phyloP scores from a whole-genome alignment of 2,113 vertebrate species.

The Tupaia tana region DNA sequence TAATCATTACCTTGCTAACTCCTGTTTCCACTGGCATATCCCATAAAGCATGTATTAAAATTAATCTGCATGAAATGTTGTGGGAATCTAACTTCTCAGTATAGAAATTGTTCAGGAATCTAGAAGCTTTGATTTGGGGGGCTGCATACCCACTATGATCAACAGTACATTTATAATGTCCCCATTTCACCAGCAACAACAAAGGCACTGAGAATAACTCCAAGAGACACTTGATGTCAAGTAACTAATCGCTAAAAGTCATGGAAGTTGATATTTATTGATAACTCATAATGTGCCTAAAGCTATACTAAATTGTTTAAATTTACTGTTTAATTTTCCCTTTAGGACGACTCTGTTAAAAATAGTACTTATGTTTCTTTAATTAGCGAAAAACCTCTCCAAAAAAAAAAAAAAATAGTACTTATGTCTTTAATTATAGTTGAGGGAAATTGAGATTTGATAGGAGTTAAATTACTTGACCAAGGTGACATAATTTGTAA shows the following conservation, averaged over 20 bases:
- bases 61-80: not conserved
- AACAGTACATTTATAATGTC: not conserved
- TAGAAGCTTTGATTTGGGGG: not conserved
- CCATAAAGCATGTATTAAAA: not conserved
- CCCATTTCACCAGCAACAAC: not conserved
- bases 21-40: not conserved
- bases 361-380: too few species aligned
- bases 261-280: not conserved
- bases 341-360: not conserved
- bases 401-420: too few species aligned
- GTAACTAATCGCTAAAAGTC: not conserved
- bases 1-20: not conserved
- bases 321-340: not conserved
- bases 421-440: not conserved
- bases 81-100: not conserved
- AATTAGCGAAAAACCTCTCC: too few species aligned
- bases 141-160: not conserved
- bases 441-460: not conserved
- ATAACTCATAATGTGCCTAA: not conserved
- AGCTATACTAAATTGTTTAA: not conserved
- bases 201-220: not conserved
- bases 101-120: constrained; percentile 3
- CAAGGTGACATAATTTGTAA: not conserved
- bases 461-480: not conserved
- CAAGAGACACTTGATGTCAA: not conserved